A percentile compares a stretch with the other conserved stretches of the same genome.
These are phyloP conservation scores for Neosalanx taihuensis DNA, from an alignment of 2,797 vertebrate species.

Conservation along the genomic window DNA sequence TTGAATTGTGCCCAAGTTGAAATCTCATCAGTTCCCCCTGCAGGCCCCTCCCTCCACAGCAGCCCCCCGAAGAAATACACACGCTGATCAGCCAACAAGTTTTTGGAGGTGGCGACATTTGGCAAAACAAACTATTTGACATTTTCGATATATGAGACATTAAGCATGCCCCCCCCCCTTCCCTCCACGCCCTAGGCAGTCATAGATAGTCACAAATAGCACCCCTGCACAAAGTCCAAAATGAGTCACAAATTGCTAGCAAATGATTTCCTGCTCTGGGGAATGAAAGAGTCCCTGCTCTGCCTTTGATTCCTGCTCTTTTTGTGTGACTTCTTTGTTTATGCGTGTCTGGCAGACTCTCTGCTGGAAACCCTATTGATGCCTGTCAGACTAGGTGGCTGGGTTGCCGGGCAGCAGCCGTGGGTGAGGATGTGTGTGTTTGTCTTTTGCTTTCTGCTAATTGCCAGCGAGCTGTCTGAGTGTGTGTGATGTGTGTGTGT, in stretches of 20 bases:
- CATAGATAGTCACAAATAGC: constrained; percentile 43
- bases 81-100: constrained; percentile 64
- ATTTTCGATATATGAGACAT: constrained; percentile 65
- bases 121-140: constrained; percentile 57
- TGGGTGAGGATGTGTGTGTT: constrained; percentile 47
- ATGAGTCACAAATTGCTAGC: constrained; percentile 71
- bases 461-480: not conserved
- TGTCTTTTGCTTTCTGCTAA: not conserved
- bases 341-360: constrained; percentile 65
- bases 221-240: constrained; percentile 52
- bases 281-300: constrained; percentile 66
- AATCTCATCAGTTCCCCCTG: constrained; percentile 56
- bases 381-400: constrained; percentile 68
- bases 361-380: constrained; percentile 81
- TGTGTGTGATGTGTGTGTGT: not conserved
- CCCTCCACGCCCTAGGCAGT: constrained; percentile 24
- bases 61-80: constrained; percentile 30
- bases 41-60: constrained; percentile 53
- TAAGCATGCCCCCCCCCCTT: constrained; percentile 39
- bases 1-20: constrained; percentile 43
- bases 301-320: constrained; percentile 65
- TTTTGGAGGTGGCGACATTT: constrained; percentile 50
- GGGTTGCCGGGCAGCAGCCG: constrained; percentile 57
- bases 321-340: constrained; percentile 71
- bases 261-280: constrained; percentile 71